Evolutionary conservation across 2,797 vertebrate species (phyloP), one percentile per base, ranked within the genome.

Genomic region (Tokudaia tokunoshimensis): DNA sequence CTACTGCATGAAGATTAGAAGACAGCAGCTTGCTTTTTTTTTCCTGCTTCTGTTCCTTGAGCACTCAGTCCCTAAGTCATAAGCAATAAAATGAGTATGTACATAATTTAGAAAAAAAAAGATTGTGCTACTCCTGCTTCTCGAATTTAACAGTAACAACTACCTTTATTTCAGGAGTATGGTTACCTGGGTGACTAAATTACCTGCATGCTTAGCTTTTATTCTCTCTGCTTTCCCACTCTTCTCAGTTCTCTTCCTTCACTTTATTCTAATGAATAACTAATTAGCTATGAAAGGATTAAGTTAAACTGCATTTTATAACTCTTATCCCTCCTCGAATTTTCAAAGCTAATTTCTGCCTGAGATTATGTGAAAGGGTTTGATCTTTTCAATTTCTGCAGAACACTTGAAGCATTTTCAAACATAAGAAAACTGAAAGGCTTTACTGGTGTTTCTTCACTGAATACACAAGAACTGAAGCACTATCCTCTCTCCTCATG

Each of bases 201-300:
- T 78, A 85, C 12, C 26, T 79, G n/a, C 24, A n/a, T 89, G 19
- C 31, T 81, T 89, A 93, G 29, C 47, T 86, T 93, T 86, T 82
- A 52, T 82, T 94, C 24, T 85, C 34, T 92, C 20, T 86, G 19
- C 34, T 12, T 91, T 88, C 47, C n/a, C 12, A 84, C 37, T 89
- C 29, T 13, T 90, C n/a, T 94, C 19, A 81, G 31, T 67, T 80
- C 14, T 79, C 41, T 85, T 94, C 22, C 15, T 31, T 94, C 14
- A 6, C 29, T 96, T 15, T 87, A 91, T 87, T 74, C 67, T 91
- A 95, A 94, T 96, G 63, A 97, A 96, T 85, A 95, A 63, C 15
- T 96, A 96, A 94, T 95, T 94, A 97, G 86, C 29, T 89, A 75
- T 94, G 67, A 91, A 94, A 96, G n/a, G 44, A 96, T 97, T 82